Evolutionary conservation across 2,113 vertebrate species (phyloP).

Genomic region (Ovibos moschatus): DNA sequence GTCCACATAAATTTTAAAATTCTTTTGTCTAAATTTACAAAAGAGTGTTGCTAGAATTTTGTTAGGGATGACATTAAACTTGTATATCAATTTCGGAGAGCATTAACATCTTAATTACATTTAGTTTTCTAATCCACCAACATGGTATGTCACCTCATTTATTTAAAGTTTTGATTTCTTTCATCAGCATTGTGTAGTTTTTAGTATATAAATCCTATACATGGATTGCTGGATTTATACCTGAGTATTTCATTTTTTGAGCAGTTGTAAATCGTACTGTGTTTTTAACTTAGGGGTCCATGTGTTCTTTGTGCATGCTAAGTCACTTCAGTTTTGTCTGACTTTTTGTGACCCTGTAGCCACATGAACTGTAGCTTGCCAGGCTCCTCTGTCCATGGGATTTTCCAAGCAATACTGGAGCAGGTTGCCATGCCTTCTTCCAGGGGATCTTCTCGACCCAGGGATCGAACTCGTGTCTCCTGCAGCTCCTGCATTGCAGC

Average conservation of each 20-base stretch:
- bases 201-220: not conserved
- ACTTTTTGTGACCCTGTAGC: not conserved
- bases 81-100: not conserved
- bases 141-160: not conserved
- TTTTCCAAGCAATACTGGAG: not conserved
- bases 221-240: not conserved
- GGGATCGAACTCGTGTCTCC: fast-evolving
- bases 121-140: not conserved
- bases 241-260: not conserved
- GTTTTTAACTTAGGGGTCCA: not conserved
- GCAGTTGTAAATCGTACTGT: not conserved
- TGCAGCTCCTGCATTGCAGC: not conserved
- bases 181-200: not conserved
- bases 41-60: not conserved
- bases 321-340: not conserved
- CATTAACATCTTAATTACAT: not conserved
- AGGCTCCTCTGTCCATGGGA: not conserved
- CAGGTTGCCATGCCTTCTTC: not conserved
- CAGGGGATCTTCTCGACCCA: not conserved
- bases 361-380: not conserved
- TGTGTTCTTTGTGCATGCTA: not conserved
- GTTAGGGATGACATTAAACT: not conserved
- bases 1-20: not conserved
- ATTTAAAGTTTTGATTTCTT: not conserved
- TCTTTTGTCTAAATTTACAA: not conserved